Evolutionary conservation across 2,888 invertebrate genomes (phyloP).

Genomic region (Idaea aversata): DNA sequence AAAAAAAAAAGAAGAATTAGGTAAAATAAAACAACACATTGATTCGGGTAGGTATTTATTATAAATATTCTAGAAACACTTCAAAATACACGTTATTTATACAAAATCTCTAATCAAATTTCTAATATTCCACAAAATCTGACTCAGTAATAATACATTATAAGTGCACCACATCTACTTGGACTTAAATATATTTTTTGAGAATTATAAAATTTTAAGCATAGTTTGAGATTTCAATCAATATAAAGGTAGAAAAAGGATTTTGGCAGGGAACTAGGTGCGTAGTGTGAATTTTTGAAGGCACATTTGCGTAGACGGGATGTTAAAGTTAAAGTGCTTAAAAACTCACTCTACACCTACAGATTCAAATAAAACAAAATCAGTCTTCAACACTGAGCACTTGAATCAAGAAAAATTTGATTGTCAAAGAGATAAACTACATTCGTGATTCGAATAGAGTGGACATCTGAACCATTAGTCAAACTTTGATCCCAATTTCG

Average conservation of each 20-base stretch:
- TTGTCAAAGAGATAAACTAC: background rate
- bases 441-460: background rate
- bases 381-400: conserved; percentile 77
- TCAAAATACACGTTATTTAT: conserved; percentile 31
- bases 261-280: conserved; percentile 42
- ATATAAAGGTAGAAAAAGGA: conserved; percentile 41
- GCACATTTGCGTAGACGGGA: background rate
- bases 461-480: background rate
- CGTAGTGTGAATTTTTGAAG: conserved; percentile 7
- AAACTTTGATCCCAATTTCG: background rate
- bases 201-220: conserved; percentile 27
- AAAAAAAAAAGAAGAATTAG: conserved; percentile 1
- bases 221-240: conserved; percentile 9
- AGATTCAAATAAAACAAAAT: conserved; percentile 51
- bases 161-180: conserved; percentile 53
- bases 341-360: conserved; percentile 2
- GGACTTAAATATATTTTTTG: conserved; percentile 14
- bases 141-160: conserved; percentile 7
- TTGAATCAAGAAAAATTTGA: conserved; percentile 9
- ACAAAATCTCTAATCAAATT: background rate
- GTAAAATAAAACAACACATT: conserved; percentile 35
- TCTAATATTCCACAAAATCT: background rate
- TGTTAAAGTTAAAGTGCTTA: background rate
- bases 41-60: conserved; percentile 58
- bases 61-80: conserved; percentile 55